A percentile compares a stretch with the other conserved stretches of the same genome.
Evolutionary conservation across 1,140 invertebrate species (phyloP).

Genomic region (Ylistrum balloti): DNA sequence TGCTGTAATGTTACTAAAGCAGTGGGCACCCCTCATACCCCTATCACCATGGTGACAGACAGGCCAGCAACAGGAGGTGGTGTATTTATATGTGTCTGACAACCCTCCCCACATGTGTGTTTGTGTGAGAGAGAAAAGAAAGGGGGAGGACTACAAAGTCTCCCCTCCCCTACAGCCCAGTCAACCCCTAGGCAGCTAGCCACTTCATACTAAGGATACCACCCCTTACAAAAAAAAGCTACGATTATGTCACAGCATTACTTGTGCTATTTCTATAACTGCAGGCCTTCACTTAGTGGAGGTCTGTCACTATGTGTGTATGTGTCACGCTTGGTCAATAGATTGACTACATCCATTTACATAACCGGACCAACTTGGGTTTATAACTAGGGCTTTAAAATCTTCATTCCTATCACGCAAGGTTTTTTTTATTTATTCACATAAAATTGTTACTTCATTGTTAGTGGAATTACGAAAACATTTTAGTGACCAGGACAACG

Average conservation of each 20-base stretch:
- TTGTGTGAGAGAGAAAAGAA: no score
- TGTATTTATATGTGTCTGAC: not conserved
- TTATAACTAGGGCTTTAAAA: not conserved
- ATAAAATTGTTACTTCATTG: not conserved
- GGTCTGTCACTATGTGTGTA: not conserved
- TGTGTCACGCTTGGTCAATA: constrained; percentile 32
- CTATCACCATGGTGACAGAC: constrained; percentile 37
- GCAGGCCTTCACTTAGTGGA: not conserved
- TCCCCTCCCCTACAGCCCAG: not conserved
- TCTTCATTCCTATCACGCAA: not conserved
- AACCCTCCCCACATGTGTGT: constrained; percentile 29
- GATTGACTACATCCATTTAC: not conserved
- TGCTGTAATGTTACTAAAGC: not conserved
- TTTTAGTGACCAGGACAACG: constrained; percentile 38
- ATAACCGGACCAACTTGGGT: not conserved
- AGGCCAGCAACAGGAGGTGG: constrained; percentile 5
- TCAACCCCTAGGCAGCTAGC: not conserved
- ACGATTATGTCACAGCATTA: not conserved
- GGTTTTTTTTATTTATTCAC: not conserved
- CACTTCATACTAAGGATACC: not conserved
- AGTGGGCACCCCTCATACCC: constrained; percentile 7
- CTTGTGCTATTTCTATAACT: constrained; percentile 5
- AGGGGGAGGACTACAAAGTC: not conserved
- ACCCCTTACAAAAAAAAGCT: not conserved
- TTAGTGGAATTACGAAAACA: not conserved